phyloP scores from a whole-genome alignment of 2,113 vertebrate species.

The rabbit (Oryctolagus cuniculus) region DNA sequence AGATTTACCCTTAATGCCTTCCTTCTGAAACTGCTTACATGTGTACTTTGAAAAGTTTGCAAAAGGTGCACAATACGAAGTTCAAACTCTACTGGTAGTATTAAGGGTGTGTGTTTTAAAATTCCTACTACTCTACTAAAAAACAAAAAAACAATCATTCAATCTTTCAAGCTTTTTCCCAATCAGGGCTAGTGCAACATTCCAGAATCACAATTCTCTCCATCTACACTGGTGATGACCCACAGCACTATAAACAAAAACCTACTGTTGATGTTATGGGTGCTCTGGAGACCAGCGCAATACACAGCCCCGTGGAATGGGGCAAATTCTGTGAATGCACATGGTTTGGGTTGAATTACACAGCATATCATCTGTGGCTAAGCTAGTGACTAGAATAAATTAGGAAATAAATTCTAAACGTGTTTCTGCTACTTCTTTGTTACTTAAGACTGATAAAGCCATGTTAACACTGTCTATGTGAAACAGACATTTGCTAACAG shows the following conservation, averaged over 20 bases:
- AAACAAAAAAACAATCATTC: conserved; percentile 34
- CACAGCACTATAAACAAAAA: not conserved
- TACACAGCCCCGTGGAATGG: not conserved
- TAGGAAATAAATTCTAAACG: conserved; percentile 15
- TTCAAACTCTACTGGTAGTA: not conserved
- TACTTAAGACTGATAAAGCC: conserved; percentile 17
- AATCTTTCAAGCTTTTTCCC: not conserved
- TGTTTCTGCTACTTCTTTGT: conserved; percentile 4
- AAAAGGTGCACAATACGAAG: not conserved
- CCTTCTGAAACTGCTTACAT: not conserved
- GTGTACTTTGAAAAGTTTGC: not conserved
- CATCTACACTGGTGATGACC: not conserved
- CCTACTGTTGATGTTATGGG: not conserved
- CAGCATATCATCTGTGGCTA: not conserved
- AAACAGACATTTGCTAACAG: conserved; percentile 43
- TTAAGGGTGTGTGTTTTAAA: not conserved
- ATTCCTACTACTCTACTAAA: not conserved
- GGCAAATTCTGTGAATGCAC: not conserved
- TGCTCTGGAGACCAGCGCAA: not conserved
- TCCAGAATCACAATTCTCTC: not conserved
- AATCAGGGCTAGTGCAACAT: not conserved
- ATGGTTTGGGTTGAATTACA: not conserved
- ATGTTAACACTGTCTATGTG: not conserved
- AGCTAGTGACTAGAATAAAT: not conserved
- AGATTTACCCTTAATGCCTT: not conserved